Conservation (phyloP, 2,797 vertebrate species). For the Ptychobarbus kaznakovi region DNA sequence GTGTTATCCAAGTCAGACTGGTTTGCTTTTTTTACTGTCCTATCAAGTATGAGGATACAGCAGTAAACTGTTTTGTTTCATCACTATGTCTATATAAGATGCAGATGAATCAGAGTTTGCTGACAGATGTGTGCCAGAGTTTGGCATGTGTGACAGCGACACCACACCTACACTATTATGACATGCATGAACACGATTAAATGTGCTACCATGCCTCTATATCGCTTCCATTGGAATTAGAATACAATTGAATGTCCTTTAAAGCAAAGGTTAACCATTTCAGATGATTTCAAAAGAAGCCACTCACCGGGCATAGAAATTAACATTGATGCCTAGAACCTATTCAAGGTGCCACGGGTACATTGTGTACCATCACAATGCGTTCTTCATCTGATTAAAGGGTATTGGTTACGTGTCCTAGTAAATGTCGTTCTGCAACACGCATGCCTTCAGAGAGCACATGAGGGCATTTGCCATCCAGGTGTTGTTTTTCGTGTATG, state of each 20-base stretch:
- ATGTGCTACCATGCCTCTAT: background rate
- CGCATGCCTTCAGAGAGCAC: background rate
- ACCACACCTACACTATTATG: slow-evolving; percentile 28
- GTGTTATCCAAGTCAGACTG: too few species aligned
- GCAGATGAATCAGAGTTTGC: background rate
- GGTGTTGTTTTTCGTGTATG: too few species aligned
- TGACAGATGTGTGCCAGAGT: slow-evolving; percentile 2
- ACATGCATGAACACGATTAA: background rate
- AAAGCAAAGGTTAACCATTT: background rate
- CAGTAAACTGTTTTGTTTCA: background rate
- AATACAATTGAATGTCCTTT: background rate
- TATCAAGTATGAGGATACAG: slow-evolving; percentile 11
- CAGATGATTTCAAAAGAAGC: background rate
- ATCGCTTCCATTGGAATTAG: background rate
- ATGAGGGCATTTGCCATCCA: background rate
- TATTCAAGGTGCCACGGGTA: background rate
- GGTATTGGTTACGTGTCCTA: background rate
- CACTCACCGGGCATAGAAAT: background rate
- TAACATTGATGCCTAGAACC: background rate
- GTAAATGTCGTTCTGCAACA: background rate
- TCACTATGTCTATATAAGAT: too few species aligned
- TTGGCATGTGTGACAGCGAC: background rate
- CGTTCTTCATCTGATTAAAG: background rate
- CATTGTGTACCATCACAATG: background rate
- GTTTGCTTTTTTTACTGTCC: background rate